These are phyloP conservation scores for Probaryconus sp. DNA, from an alignment of 1,140 invertebrate genomes.

Conservation along the genomic window DNA sequence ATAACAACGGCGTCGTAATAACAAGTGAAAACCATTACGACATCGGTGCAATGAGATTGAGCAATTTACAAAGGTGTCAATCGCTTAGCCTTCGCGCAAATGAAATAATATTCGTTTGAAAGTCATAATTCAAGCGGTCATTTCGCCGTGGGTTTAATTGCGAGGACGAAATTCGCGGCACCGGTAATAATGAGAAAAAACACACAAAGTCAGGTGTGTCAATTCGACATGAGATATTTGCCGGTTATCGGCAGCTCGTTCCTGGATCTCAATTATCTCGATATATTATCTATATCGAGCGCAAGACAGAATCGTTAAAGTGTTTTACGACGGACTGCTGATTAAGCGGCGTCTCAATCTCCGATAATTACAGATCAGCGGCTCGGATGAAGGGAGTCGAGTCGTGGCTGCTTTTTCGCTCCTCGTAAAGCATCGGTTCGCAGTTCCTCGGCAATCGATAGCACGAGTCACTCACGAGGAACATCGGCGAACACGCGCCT, in stretches of 20 bases:
- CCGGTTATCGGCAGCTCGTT: constrained; percentile 8
- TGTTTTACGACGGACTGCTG: constrained; percentile 45
- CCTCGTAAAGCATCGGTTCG: constrained; percentile 31
- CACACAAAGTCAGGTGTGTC: constrained; percentile 17
- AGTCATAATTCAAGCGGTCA: constrained; percentile 24
- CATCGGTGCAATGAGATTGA: no score
- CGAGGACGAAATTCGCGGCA: background rate
- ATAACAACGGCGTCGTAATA: no score
- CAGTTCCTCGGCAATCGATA: constrained; percentile 24
- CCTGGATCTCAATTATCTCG: constrained; percentile 46
- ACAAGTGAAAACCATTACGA: no score
- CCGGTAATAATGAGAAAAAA: constrained; percentile 30
- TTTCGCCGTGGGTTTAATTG: constrained; percentile 15
- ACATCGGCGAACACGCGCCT: constrained; percentile 28
- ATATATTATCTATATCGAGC: constrained; percentile 47
- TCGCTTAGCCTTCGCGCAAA: no score
- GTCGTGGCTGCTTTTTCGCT: constrained; percentile 34
- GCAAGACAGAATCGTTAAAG: constrained; percentile 47
- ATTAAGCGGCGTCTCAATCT: constrained; percentile 58
- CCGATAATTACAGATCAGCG: constrained; percentile 52
- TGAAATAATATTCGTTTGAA: no score
- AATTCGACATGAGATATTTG: constrained; percentile 43
- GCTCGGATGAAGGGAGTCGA: constrained; percentile 35
- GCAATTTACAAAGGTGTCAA: no score
- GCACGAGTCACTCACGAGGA: constrained; percentile 50